Evolutionary conservation across 1,140 invertebrate species (phyloP), one percentile per base, ranked within the genome.

Genomic region (Agrypnia vestita): DNA sequence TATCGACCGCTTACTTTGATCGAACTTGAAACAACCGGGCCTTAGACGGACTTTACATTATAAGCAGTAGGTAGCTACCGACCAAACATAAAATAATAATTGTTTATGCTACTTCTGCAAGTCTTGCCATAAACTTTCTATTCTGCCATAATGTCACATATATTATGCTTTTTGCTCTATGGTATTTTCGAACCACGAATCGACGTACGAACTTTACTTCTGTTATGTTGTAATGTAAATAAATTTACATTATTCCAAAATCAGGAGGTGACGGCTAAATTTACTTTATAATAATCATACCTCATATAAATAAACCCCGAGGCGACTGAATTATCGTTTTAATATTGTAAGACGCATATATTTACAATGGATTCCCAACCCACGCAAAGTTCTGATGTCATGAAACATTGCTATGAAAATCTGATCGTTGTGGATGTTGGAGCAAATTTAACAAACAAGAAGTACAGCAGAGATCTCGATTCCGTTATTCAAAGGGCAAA

Each of bases 401-500:
- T 83, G 82, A 72, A 76, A 55, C 67, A 80, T 25, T 83, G 82
- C 43, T 96, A 95, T 85, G 95, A 96, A 87, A 96, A 96, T 90
- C 95, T 97, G 86, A 95, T 97, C 85, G 92, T 98, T 67, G 94
- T 98, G 51, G 97, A 98, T 88, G 95, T 97, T 80, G 97, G 97
- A 85, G 96, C 97, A 15, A 98, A 98, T 93, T 90, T 99, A 84
- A 97, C 96, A 4, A 98, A 98, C 90, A 97, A 97, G 88, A 98
- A 98, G 87, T 98, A 96, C 88, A 92, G 93, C 85, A 92, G 96
- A 86, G 97, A 98, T 91, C 90, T 98, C 85, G 96, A 98, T 90
- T 95, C 95, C 81, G 97, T 99, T 4, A 91, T 99, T 78, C 94
- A 97, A 88, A 91, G 97, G 87, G 96, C 97, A 79, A 96, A 96